Evolutionary conservation across 2,113 vertebrate species (phyloP).

Genomic region (Albula goreensis): DNA sequence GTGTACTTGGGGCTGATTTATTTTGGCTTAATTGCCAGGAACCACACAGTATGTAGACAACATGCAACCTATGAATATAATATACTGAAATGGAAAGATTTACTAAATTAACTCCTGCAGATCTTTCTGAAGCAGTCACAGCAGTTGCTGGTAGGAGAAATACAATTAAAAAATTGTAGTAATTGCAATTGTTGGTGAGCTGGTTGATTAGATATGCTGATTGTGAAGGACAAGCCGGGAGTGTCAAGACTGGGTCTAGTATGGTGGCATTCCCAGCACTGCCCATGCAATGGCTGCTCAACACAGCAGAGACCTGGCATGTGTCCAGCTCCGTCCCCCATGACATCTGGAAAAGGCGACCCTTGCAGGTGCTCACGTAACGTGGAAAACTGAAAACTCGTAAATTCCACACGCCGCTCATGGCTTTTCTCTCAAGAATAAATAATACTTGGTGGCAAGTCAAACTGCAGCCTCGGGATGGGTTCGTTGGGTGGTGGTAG

Average conservation of each 20-base stretch:
- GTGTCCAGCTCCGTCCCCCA: background rate
- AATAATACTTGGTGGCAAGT: background rate
- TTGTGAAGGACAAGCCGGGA: background rate
- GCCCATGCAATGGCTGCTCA: background rate
- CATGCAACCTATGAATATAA: background rate
- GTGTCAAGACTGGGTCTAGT: background rate
- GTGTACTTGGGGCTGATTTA: background rate
- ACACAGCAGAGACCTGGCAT: background rate
- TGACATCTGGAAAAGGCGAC: background rate
- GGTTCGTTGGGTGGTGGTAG: background rate
- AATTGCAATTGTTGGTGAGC: background rate
- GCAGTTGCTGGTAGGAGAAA: background rate
- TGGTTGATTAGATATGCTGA: background rate
- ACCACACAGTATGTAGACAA: background rate
- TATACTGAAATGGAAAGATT: background rate
- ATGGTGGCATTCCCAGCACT: background rate
- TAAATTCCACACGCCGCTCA: background rate
- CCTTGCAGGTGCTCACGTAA: background rate
- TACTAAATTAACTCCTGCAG: background rate
- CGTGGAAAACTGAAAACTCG: background rate
- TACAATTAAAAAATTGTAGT: background rate
- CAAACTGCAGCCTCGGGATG: background rate
- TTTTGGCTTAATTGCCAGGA: background rate
- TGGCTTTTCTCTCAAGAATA: background rate
- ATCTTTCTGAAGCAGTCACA: background rate